Conservation (phyloP, 2,888 invertebrate genomes). For the Andrena chrysosceles region DNA sequence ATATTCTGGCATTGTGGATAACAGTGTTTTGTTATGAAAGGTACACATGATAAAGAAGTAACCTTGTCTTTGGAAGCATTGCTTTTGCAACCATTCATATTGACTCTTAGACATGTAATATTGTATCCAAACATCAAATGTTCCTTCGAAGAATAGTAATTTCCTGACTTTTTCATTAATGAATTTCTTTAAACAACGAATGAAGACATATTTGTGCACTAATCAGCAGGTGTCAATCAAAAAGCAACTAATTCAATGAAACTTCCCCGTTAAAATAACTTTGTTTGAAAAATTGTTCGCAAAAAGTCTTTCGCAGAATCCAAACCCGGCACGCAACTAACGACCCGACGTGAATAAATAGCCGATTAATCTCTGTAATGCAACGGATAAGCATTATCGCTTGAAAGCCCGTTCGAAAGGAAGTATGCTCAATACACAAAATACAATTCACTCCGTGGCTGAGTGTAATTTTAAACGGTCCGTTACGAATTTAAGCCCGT, state of each 20-base stretch:
- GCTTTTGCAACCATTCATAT: too few relatives aligned
- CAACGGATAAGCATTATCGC: conserved; percentile 40
- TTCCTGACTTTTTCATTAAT: too few relatives aligned
- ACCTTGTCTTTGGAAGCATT: too few relatives aligned
- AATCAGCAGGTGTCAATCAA: neutral
- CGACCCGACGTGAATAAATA: neutral
- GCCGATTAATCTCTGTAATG: conserved; percentile 15
- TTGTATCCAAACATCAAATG: too few relatives aligned
- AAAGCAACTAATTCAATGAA: too few relatives aligned
- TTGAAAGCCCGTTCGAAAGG: conserved; percentile 17
- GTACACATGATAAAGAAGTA: too few relatives aligned
- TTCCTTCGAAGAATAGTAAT: too few relatives aligned
- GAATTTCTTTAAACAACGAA: too few relatives aligned
- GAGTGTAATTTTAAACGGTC: conserved; percentile 25
- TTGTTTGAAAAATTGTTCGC: conserved; percentile 3
- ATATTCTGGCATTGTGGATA: too few relatives aligned
- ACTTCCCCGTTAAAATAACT: neutral
- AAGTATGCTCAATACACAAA: conserved; percentile 33
- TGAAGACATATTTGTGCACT: too few relatives aligned
- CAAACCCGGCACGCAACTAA: conserved; percentile 15
- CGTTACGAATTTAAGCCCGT: conserved; percentile 43
- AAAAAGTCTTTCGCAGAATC: neutral
- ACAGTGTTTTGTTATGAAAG: too few relatives aligned
- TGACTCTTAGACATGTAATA: too few relatives aligned
- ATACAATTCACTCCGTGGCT: conserved; percentile 22